Evolutionary conservation across 2,797 vertebrate genomes (phyloP).

Genomic region (Syndactyla subalaris): DNA sequence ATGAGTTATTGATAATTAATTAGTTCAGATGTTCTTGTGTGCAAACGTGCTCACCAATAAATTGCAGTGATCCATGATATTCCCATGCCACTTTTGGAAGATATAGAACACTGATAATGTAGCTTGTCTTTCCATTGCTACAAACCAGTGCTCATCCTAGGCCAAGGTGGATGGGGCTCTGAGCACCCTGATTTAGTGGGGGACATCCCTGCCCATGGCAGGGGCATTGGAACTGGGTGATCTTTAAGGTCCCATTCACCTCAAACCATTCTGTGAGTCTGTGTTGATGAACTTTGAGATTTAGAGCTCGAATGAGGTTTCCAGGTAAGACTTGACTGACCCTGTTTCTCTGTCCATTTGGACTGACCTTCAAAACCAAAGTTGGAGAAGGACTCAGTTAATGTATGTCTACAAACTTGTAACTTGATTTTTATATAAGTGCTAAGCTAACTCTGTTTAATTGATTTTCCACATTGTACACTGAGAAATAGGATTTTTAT

Average conservation of each 20-base stretch:
- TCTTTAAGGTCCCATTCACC: not conserved
- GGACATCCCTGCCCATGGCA: not conserved
- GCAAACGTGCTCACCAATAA: not conserved
- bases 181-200: not conserved
- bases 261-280: not conserved
- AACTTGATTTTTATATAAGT: conserved; percentile 67
- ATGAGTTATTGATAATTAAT: not conserved
- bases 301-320: not conserved
- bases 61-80: not conserved
- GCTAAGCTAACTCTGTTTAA: conserved; percentile 68
- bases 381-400: conserved; percentile 56
- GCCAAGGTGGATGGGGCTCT: not conserved
- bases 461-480: conserved; percentile 71
- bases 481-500: conserved; percentile 70
- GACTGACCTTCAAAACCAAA: conserved; percentile 50
- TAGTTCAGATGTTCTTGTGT: not conserved
- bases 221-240: not conserved
- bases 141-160: not conserved
- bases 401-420: conserved; percentile 44
- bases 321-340: not conserved
- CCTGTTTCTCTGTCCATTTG: not conserved
- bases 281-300: not conserved
- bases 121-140: not conserved
- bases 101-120: not conserved
- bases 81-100: not conserved